Percentiles rank a stretch among this genome's conserved stretches.
Evolutionary conservation across 2,888 invertebrate genomes (phyloP).

Genomic region (Pachycephus smyrnensis): DNA sequence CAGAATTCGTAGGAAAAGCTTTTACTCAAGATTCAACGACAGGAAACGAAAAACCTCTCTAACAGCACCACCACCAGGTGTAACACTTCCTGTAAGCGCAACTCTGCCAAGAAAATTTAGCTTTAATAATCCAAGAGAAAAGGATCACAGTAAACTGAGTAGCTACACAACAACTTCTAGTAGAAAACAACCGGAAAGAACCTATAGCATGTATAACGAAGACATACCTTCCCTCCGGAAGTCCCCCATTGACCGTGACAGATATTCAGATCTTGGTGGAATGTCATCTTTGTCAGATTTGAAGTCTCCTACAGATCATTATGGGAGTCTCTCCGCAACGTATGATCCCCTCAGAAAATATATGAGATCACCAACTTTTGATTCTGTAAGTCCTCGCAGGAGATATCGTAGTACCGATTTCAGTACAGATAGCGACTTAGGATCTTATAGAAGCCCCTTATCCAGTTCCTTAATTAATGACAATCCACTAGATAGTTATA

Average conservation of each 20-base stretch:
- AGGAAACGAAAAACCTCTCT: conserved; percentile 80
- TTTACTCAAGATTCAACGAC: conserved; percentile 90
- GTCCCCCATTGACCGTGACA: conserved; percentile 50
- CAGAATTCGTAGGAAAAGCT: conserved; percentile 88
- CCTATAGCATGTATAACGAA: conserved; percentile 49
- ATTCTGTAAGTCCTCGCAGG: conserved; percentile 33
- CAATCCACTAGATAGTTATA: conserved; percentile 33
- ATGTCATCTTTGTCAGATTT: conserved; percentile 40
- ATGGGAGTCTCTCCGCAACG: conserved; percentile 34
- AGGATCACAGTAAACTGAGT: conserved; percentile 27
- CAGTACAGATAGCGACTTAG: conserved; percentile 43
- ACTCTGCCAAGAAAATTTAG: conserved; percentile 67
- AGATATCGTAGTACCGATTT: conserved; percentile 55
- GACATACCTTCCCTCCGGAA: conserved; percentile 42
- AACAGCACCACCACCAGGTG: conserved; percentile 69
- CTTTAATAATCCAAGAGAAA: conserved; percentile 51
- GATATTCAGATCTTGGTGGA: conserved; percentile 45
- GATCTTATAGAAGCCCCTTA: conserved; percentile 37
- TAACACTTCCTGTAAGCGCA: conserved; percentile 42
- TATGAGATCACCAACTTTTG: conserved; percentile 50
- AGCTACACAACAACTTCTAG: conserved; percentile 9
- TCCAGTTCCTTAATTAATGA: conserved; percentile 35
- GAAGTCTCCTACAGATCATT: conserved; percentile 46
- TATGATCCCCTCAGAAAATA: conserved; percentile 56
- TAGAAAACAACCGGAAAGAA: conserved; percentile 45